phyloP scores from a whole-genome alignment of 2,888 invertebrate genomes.

The Cenopis cana region DNA sequence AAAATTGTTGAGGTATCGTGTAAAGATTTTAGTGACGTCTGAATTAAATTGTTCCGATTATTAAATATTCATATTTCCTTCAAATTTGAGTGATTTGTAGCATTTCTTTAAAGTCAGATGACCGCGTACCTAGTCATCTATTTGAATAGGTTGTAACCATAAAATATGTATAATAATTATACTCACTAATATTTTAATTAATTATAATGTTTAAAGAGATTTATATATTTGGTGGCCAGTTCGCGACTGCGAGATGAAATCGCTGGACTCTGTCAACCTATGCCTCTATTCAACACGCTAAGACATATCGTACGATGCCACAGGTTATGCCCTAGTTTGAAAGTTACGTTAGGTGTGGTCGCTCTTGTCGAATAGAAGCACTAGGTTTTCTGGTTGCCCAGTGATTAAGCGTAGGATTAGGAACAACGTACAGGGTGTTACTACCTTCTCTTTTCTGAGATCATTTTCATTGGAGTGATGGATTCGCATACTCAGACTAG shows the following conservation, averaged over 20 bases:
- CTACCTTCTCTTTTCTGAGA: slow-evolving; percentile 62
- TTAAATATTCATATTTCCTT: not conserved
- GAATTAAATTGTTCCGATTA: too few species aligned
- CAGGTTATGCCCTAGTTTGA: not conserved
- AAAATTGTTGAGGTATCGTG: too few species aligned
- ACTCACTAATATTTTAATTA: slow-evolving; percentile 30
- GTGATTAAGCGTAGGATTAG: slow-evolving; percentile 59
- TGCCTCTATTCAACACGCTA: slow-evolving; percentile 10
- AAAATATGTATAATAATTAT: slow-evolving; percentile 38
- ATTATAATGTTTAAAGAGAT: slow-evolving; percentile 37
- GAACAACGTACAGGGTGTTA: slow-evolving; percentile 72
- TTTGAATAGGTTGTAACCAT: slow-evolving; percentile 34
- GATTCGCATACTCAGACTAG: slow-evolving; percentile 3
- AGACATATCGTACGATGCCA: not conserved
- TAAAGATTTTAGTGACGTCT: too few species aligned
- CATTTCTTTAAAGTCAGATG: not conserved
- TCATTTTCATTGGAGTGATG: slow-evolving; percentile 29
- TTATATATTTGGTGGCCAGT: slow-evolving; percentile 39
- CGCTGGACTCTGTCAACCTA: slow-evolving; percentile 21
- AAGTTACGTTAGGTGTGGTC: not conserved
- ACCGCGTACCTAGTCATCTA: slow-evolving; percentile 6
- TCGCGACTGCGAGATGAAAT: slow-evolving; percentile 25
- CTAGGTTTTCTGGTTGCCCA: slow-evolving; percentile 43
- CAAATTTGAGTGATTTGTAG: not conserved
- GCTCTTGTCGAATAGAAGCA: not conserved